Percentiles rank a stretch among this genome's conserved stretches.
These are phyloP conservation scores for Cydia splendana DNA, from an alignment of 1,140 invertebrate species.

Conservation along the genomic window DNA sequence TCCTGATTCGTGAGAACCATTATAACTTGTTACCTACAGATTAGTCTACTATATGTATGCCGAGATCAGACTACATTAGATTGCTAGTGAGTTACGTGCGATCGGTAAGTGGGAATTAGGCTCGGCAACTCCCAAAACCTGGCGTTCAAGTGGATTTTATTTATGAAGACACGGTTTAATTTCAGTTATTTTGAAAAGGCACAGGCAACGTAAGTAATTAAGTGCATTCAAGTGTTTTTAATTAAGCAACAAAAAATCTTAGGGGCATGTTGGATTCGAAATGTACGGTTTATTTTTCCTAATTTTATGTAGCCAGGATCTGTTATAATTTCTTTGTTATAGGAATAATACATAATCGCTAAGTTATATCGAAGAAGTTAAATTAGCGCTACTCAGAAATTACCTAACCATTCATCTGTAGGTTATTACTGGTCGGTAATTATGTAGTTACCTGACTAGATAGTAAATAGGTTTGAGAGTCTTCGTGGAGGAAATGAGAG, in stretches of 20 bases:
- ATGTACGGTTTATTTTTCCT: not conserved
- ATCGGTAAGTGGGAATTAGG: not conserved
- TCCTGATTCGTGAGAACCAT: not conserved
- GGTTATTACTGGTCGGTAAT: too few species aligned
- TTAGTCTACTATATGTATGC: not conserved
- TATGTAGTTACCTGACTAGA: too few species aligned
- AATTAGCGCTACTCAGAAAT: too few species aligned
- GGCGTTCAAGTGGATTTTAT: constrained; percentile 28
- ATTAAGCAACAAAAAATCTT: not conserved
- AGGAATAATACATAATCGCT: too few species aligned
- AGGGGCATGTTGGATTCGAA: not conserved
- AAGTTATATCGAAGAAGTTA: too few species aligned
- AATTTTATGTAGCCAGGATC: too few species aligned
- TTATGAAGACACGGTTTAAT: constrained; percentile 33
- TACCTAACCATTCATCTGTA: too few species aligned
- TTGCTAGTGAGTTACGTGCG: not conserved
- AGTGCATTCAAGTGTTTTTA: constrained; percentile 21
- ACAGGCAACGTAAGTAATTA: not conserved
- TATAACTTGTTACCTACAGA: not conserved
- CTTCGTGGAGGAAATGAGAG: too few species aligned
- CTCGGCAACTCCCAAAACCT: constrained; percentile 4
- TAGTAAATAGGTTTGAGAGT: too few species aligned
- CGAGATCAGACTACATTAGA: not conserved
- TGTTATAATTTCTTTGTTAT: too few species aligned
- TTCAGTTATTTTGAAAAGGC: constrained; percentile 22